Base-by-base conservation (phyloP, 2,888 invertebrate genomes). In the Ormyrus pomaceus region DNA sequence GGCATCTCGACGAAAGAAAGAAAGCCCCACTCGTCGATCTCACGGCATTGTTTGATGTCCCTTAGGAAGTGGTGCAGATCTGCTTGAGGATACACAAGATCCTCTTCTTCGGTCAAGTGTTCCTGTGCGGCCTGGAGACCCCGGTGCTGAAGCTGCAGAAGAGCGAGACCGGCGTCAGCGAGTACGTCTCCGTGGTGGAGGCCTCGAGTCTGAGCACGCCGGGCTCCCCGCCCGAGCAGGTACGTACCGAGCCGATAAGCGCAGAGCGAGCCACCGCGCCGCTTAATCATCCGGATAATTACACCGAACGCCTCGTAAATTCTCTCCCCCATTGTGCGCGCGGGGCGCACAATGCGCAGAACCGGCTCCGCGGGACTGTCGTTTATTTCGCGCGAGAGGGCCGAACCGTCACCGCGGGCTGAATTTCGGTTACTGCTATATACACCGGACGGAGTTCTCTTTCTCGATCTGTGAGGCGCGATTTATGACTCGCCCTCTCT, bases 61-160 rank as follows among this genome's bases (percentile, higher is more conserved):
- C 9, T 13, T 89, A 93, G 93, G 96, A 96, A 89, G 91, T 94
- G 79, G 95, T 95, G 3, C 94, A 95, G 87, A 94, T 95, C 89
- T 93, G 94, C 83, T 91, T 95, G 79, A 92, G 97, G 83, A 93
- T 96, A 76, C 92, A 94, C 85, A 95, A 95, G 88, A 92, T 97
- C 83, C 92, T 95, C 69, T 95, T 96, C 92, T 96, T 97, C 91
- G 95, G 95, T 80, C 96, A 96, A 53, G 95, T 95, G 90, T 96
- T 94, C 92, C 93, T 96, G 77, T 97, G 96, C 88, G 97, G 97
- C 19, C 93, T 96, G 84, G 96, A 96, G 87, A 96, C 96, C n/a
- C 96, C 96, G 0, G 95, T 97, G 82, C 91, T 97, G 83, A 94
- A 95, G 84, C 92, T 95, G 84, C 94, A 94, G 88, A 95, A 94